These are phyloP conservation scores for Neopelma chrysocephalum DNA, from an alignment of 2,797 vertebrate species.

Conservation along the genomic window DNA sequence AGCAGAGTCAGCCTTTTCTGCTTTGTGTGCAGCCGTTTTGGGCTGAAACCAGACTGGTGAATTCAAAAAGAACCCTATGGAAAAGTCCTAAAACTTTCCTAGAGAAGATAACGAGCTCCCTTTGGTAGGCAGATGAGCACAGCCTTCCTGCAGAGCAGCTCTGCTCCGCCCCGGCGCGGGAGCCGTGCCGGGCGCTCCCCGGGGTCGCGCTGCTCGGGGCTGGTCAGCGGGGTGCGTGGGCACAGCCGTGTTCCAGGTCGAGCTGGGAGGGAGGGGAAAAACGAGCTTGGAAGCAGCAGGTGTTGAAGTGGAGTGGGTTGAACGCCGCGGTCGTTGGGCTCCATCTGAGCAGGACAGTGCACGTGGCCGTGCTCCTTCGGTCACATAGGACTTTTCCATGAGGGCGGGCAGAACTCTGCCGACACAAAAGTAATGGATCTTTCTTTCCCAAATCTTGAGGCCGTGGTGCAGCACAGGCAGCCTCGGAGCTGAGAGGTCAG, in stretches of 20 bases:
- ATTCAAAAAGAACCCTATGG: slow-evolving; percentile 15
- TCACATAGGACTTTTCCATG: slow-evolving; percentile 25
- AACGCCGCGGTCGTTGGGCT: rapidly evolving
- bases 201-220: background rate
- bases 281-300: background rate
- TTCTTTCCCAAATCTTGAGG: background rate
- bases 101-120: rapidly evolving
- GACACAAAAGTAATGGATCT: background rate
- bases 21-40: rapidly evolving
- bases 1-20: background rate
- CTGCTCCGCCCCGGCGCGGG: background rate
- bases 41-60: slow-evolving; percentile 7
- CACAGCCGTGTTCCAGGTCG: background rate
- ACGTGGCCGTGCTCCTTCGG: background rate
- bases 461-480: background rate
- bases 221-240: background rate
- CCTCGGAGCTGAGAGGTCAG: background rate
- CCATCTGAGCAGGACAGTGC: background rate
- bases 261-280: slow-evolving; percentile 4
- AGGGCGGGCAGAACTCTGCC: slow-evolving; percentile 8
- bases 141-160: background rate
- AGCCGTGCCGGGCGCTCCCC: rapidly evolving
- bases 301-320: rapidly evolving
- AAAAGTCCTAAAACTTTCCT: slow-evolving; percentile 34
- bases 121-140: background rate